These are phyloP conservation scores for Pampusana beccarii DNA, from an alignment of 2,113 vertebrate species.

Conservation along the genomic window DNA sequence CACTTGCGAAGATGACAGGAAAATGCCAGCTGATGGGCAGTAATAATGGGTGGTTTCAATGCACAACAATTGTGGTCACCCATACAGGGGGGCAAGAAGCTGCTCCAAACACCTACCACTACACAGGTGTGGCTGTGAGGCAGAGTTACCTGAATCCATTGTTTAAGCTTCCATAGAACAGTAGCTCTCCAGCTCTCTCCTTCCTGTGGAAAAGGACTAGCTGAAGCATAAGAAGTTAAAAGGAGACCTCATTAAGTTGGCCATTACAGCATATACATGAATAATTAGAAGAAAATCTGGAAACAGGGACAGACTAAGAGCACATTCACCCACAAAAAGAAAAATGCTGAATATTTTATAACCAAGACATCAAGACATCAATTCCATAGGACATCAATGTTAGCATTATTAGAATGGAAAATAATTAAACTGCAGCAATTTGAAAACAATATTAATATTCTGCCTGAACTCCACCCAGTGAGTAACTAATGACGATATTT, in stretches of 20 bases:
- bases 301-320: neutral
- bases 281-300: neutral
- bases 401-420: neutral
- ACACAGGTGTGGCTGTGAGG: fast-evolving
- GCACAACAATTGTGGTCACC: neutral
- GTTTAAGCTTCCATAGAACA: neutral
- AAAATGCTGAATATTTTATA: neutral
- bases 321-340: neutral
- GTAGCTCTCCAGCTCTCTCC: neutral
- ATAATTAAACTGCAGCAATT: neutral
- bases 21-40: neutral
- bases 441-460: neutral
- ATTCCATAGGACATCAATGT: neutral
- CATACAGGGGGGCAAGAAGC: fast-evolving
- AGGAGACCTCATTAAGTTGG: neutral
- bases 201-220: neutral
- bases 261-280: neutral
- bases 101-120: neutral
- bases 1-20: neutral
- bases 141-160: neutral
- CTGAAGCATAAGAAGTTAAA: neutral
- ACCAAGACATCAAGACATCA: neutral
- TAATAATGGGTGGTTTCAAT: neutral
- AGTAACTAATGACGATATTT: neutral
- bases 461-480: neutral